Evolutionary conservation across 2,113 vertebrate genomes (phyloP), one percentile per base, ranked within the genome.

Genomic region (Corythornis cristatus): DNA sequence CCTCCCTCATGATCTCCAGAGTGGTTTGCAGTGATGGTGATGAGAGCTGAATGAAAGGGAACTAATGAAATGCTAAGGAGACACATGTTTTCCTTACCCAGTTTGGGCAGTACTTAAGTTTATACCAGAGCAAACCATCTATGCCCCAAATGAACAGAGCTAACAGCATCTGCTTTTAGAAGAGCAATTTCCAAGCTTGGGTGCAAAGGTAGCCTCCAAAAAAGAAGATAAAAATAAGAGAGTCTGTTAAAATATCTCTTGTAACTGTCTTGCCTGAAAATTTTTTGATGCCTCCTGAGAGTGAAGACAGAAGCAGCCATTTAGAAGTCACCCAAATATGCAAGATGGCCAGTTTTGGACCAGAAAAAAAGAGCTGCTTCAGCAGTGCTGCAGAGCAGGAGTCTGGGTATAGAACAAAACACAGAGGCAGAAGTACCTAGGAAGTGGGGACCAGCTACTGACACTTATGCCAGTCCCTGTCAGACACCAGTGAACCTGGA

Each of bases 351-450:
- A 67, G 21, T 25, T 29, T 61, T 68, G 28, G n/a, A 78, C 15
- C 28, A 79, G 53, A 40, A 50, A 50, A 74, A 72, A 50, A 48
- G 22, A 73, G 33, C 13, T 25, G 4, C 66, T 61, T 54, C 6
- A 54, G 33, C 58, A 54, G 19, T 8, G 19, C 16, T 40, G 29
- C 29, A 88, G 46, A 54, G 53, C 23, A 48, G 4, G 11, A 31
- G 8, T 8, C 0, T 9, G 7, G 5, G 5, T 25, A 37, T 0
- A 0, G 46, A 66, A 78, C 10, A 20, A n/a, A 62, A 48, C 28
- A 1, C 18, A 48, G 15, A 37, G n/a, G 15, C 9, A 28, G 61
- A 37, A 14, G 6, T 21, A 20, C 31, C 9, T 65, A 26, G 21
- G 31, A 72, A 60, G 33, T 6, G 8, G 28, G 33, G 40, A 71